Percentiles rank a stretch among this genome's conserved stretches.
phyloP scores from a whole-genome alignment of 2,797 vertebrate genomes.

The Caiman crocodilus region DNA sequence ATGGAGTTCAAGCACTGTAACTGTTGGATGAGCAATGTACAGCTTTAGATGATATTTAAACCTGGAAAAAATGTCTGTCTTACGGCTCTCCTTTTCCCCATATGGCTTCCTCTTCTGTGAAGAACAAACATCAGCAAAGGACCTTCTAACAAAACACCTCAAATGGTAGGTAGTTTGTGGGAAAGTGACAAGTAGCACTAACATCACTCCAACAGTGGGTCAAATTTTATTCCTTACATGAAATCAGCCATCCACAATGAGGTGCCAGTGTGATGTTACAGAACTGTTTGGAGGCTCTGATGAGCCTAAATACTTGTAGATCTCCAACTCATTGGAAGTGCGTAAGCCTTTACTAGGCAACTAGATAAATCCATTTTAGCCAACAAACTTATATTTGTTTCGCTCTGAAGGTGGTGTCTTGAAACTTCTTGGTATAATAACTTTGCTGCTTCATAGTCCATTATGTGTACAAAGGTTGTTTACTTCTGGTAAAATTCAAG shows the following conservation, averaged over 20 bases:
- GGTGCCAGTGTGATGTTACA: neutral
- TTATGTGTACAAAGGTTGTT: neutral
- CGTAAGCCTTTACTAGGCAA: neutral
- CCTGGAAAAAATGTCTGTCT: neutral
- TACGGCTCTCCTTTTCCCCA: neutral
- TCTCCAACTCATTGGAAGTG: neutral
- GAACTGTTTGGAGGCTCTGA: neutral
- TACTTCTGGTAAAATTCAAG: neutral
- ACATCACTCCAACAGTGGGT: no score
- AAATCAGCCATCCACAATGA: neutral
- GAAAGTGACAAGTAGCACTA: no score
- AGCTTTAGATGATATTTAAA: neutral
- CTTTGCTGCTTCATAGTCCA: neutral
- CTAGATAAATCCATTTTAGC: neutral
- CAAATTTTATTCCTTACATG: neutral
- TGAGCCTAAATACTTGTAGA: neutral
- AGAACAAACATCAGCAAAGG: neutral
- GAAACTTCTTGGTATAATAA: neutral
- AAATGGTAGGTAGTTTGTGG: no score
- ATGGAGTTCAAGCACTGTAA: neutral
- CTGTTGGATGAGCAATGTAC: neutral
- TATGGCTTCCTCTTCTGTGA: neutral
- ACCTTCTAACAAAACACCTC: no score
- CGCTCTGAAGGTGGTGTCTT: no score
- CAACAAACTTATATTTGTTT: neutral